Percentiles rank a stretch among this genome's conserved stretches.
Conservation (phyloP, 2,797 vertebrate genomes). For the Tapera naevia region DNA sequence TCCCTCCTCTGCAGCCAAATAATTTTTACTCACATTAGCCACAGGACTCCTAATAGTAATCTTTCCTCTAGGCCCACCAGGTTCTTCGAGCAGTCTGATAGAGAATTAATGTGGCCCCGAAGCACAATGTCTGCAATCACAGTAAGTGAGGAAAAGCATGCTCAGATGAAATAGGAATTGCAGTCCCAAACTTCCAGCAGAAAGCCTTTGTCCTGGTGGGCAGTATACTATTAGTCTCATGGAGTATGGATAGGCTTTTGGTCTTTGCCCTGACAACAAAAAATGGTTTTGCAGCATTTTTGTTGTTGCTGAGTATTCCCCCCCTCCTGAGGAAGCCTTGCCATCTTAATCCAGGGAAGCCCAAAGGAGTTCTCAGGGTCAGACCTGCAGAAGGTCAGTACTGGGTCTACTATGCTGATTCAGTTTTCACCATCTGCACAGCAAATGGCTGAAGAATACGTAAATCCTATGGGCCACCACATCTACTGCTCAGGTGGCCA, state of each 20-base stretch:
- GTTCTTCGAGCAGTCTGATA: conserved; percentile 28
- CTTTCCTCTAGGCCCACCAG: conserved; percentile 13
- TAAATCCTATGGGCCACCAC: neutral
- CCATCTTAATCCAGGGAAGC: neutral
- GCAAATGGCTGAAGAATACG: neutral
- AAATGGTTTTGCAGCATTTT: neutral
- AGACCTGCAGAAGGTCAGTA: neutral
- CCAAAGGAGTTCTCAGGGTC: neutral
- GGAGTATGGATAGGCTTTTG: neutral
- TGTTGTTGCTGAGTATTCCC: neutral
- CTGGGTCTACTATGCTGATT: neutral
- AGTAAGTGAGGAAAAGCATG: neutral
- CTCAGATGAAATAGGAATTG: neutral
- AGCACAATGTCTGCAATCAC: neutral
- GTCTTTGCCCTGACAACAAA: neutral
- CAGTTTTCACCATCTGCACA: neutral
- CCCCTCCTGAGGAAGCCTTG: neutral
- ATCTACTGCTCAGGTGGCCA: neutral
- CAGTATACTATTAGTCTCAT: neutral
- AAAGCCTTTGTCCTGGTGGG: neutral
- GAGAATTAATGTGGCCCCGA: conserved; percentile 53
- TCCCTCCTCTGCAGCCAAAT: neutral
- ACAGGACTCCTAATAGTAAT: neutral
- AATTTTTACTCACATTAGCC: conserved; percentile 54
- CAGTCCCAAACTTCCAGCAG: neutral